A percentile compares a stretch with the other conserved stretches of the same genome.
phyloP scores from a whole-genome alignment of 2,797 vertebrate species.

The Coilia nasus region DNA sequence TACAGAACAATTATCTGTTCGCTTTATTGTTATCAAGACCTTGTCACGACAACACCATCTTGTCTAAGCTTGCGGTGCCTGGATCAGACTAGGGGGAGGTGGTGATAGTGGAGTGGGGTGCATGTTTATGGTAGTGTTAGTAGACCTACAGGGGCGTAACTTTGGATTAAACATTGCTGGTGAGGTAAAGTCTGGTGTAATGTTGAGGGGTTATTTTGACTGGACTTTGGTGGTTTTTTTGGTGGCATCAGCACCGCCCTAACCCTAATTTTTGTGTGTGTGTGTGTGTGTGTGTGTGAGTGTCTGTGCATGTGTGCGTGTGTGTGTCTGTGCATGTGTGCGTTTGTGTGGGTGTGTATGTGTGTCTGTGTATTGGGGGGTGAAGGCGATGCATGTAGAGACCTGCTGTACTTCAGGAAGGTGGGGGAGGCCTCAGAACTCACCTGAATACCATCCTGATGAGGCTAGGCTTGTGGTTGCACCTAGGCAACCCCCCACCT shows the following conservation, averaged over 20 bases:
- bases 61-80: not conserved
- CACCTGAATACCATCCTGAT: conserved; percentile 14
- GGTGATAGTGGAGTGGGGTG: not conserved
- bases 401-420: conserved; percentile 2
- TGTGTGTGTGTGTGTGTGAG: conserved; percentile 27
- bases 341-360: too few relatives aligned
- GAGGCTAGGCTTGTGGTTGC: not conserved
- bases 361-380: not conserved
- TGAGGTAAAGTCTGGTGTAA: too few relatives aligned
- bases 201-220: too few relatives aligned
- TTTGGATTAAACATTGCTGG: too few relatives aligned
- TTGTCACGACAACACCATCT: not conserved
- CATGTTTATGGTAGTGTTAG: not conserved
- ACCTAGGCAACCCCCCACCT: not conserved
- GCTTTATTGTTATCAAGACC: not conserved
- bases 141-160: conserved; percentile 20
- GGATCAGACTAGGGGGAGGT: not conserved
- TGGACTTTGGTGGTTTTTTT: too few relatives aligned
- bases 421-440: not conserved
- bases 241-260: too few relatives aligned
- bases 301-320: conserved; percentile 18
- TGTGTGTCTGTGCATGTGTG: not conserved
- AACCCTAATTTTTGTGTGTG: conserved; percentile 33
- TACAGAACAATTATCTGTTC: not conserved
- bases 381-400: not conserved